phyloP scores from a whole-genome alignment of 1,140 invertebrate species.

The Centruroides sculpturatus region DNA sequence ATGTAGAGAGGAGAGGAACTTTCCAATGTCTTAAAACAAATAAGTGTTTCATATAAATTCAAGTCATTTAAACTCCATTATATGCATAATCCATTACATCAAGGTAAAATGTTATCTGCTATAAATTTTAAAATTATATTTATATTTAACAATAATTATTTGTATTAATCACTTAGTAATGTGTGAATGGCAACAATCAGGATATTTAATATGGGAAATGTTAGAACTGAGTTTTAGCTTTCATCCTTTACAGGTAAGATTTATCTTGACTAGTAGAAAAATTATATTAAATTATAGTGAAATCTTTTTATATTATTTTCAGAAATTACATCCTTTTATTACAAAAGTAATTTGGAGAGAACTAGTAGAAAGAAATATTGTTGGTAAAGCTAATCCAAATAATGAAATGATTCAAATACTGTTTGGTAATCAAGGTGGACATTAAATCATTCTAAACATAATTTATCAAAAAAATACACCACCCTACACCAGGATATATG shows the following conservation, averaged over 20 bases:
- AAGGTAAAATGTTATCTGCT: slow-evolving; percentile 19
- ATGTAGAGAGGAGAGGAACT: slow-evolving; percentile 25
- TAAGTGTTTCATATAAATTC: slow-evolving; percentile 25
- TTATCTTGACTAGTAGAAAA: neutral
- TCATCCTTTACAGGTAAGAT: slow-evolving; percentile 35
- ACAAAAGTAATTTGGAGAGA: slow-evolving; percentile 27
- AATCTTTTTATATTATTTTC: neutral
- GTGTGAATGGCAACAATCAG: slow-evolving; percentile 26
- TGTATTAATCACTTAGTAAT: slow-evolving; percentile 23
- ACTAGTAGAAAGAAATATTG: slow-evolving; percentile 4
- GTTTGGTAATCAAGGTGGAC: slow-evolving; percentile 11
- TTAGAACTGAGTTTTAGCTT: slow-evolving; percentile 38
- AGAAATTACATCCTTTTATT: slow-evolving; percentile 24
- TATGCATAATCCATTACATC: slow-evolving; percentile 29
- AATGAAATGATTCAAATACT: slow-evolving; percentile 1
- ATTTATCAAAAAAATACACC: too few species aligned
- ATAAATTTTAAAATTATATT: neutral
- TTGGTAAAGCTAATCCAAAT: slow-evolving; percentile 12
- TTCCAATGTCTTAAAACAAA: slow-evolving; percentile 25
- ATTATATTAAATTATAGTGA: neutral
- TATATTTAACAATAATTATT: neutral
- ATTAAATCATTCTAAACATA: neutral
- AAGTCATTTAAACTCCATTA: slow-evolving; percentile 31
- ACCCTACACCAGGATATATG: too few species aligned
- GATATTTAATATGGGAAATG: slow-evolving; percentile 28